A percentile compares a stretch with the other conserved stretches of the same genome.
These are phyloP conservation scores for Artemisiospiza belli DNA, from an alignment of 2,113 vertebrate genomes.

Conservation along the genomic window DNA sequence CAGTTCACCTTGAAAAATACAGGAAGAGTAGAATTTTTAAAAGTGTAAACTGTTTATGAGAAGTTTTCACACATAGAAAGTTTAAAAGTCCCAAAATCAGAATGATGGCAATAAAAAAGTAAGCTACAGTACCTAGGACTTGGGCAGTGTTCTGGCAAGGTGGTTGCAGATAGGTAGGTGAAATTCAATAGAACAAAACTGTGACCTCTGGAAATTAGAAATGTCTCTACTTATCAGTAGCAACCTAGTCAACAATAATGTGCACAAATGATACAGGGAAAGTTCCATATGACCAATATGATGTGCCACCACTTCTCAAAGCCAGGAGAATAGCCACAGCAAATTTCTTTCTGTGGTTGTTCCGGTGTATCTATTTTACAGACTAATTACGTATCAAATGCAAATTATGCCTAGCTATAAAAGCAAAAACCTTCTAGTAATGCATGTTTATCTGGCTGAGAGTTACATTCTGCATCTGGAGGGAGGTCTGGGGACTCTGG, in stretches of 20 bases:
- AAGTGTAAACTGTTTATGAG: constrained; percentile 53
- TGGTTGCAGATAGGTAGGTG: constrained; percentile 2
- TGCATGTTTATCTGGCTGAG: neutral
- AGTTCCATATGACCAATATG: neutral
- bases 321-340: neutral
- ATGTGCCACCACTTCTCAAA: neutral
- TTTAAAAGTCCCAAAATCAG: constrained; percentile 30
- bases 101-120: neutral
- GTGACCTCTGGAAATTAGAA: constrained; percentile 37
- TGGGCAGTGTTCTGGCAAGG: constrained; percentile 34
- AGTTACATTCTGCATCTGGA: neutral
- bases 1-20: constrained; percentile 66
- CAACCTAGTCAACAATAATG: constrained; percentile 87
- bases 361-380: neutral
- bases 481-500: neutral
- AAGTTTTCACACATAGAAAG: constrained; percentile 62
- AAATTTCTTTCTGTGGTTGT: neutral
- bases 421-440: neutral
- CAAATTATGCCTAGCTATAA: neutral
- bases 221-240: constrained; percentile 49
- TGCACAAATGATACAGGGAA: constrained; percentile 88
- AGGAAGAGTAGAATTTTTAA: neutral
- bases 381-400: neutral
- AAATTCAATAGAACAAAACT: constrained; percentile 33
- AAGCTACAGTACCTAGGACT: constrained; percentile 10